These are phyloP conservation scores for Microhierax caerulescens DNA, from an alignment of 2,797 vertebrate species.

Conservation along the genomic window DNA sequence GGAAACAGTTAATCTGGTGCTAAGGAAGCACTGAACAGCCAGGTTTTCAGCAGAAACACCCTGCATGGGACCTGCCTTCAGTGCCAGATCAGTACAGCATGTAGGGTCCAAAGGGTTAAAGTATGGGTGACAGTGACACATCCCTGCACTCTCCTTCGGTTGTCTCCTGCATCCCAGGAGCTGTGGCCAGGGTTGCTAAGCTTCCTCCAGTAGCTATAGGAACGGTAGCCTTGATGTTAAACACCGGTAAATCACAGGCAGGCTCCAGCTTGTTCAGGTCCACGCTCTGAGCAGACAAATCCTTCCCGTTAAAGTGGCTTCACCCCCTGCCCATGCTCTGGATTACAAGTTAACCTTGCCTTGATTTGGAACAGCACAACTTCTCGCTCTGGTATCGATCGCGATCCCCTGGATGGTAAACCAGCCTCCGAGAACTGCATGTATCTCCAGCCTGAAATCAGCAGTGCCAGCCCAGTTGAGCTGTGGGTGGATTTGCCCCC, in stretches of 20 bases:
- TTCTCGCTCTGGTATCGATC: not conserved
- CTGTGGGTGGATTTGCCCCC: not conserved
- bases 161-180: not conserved
- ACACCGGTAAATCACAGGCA: not conserved
- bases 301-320: not conserved
- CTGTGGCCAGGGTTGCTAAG: not conserved
- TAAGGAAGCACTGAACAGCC: not conserved
- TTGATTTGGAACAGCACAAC: not conserved
- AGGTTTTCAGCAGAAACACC: not conserved
- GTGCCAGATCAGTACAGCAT: not conserved
- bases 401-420: not conserved
- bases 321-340: not conserved
- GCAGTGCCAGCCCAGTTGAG: not conserved
- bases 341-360: not conserved
- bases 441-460: not conserved
- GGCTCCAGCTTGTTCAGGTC: not conserved
- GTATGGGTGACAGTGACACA: fast-evolving
- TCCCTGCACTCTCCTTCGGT: not conserved
- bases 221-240: not conserved
- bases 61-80: not conserved
- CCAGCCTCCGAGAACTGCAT: not conserved
- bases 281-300: not conserved
- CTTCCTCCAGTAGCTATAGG: not conserved
- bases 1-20: not conserved
- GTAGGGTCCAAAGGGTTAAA: not conserved